These are phyloP conservation scores for Bryconaethiops microstoma DNA, from an alignment of 2,797 vertebrate genomes.

Conservation along the genomic window DNA sequence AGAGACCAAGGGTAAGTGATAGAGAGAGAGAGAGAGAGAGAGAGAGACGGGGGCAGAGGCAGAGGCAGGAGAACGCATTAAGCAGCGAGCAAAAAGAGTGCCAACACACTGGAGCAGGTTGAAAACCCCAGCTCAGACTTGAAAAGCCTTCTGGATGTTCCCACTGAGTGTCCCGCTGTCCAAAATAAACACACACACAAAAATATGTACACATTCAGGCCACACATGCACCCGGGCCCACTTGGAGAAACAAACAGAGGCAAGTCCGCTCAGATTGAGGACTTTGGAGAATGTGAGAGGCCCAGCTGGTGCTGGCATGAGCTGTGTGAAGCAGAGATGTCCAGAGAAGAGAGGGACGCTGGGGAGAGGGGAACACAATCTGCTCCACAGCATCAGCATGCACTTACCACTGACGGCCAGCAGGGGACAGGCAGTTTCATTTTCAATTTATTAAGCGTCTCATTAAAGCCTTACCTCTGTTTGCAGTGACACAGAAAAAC, in stretches of 20 bases:
- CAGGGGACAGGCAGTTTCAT: slow-evolving; percentile 50
- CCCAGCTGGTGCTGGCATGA: slow-evolving; percentile 53
- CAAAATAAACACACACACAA: slow-evolving; percentile 43
- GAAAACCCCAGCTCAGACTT: slow-evolving; percentile 23
- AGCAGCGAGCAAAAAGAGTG: neutral
- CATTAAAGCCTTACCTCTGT: neutral
- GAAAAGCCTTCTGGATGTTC: slow-evolving; percentile 38
- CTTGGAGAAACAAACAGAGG: slow-evolving; percentile 45
- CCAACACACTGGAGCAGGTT: slow-evolving; percentile 8
- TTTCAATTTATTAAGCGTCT: slow-evolving; percentile 8
- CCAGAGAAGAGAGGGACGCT: slow-evolving; percentile 35
- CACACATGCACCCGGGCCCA: slow-evolving; percentile 20
- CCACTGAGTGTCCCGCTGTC: slow-evolving; percentile 24
- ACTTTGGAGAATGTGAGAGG: slow-evolving; percentile 43
- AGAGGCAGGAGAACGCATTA: slow-evolving; percentile 19
- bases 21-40: slow-evolving; percentile 7
- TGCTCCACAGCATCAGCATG: slow-evolving; percentile 31
- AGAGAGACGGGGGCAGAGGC: slow-evolving; percentile 11
- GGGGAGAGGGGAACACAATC: slow-evolving; percentile 41
- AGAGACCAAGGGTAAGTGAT: neutral
- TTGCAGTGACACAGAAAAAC: neutral
- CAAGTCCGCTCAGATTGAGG: slow-evolving; percentile 31
- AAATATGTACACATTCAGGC: slow-evolving; percentile 43
- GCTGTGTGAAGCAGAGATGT: slow-evolving; percentile 44
- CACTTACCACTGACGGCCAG: slow-evolving; percentile 38